Evolutionary conservation across 23 tunicate genomes (phyloP).

Genomic region (Oikopleura albicans): DNA sequence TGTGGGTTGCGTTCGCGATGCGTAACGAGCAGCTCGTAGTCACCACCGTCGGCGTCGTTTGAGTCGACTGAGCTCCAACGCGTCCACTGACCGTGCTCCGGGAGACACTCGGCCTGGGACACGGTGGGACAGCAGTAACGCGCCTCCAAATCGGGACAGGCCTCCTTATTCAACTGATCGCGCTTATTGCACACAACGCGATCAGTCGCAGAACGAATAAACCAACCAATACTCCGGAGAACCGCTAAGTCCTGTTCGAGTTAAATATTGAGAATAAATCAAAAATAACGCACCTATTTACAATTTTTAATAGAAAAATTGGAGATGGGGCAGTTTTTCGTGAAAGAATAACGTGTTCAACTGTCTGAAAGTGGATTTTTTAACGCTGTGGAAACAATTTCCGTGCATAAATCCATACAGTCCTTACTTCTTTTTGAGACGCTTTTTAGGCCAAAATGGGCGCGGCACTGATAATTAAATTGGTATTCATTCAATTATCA

Average conservation of each 20-base stretch:
- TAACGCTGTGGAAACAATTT: no score
- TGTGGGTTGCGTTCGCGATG: conserved; percentile 39
- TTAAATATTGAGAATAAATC: no score
- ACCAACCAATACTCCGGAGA: neutral
- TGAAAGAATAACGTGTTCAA: no score
- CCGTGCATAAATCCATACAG: no score
- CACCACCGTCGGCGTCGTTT: neutral
- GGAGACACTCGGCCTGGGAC: neutral
- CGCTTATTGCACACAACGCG: neutral
- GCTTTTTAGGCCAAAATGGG: no score
- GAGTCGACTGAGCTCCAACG: neutral
- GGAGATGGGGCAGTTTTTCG: no score
- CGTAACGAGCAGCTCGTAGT: conserved; percentile 27
- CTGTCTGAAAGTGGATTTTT: no score
- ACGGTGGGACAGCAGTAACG: neutral
- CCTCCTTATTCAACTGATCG: neutral
- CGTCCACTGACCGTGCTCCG: neutral
- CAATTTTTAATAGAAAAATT: no score
- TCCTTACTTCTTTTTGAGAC: no score
- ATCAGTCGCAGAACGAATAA: neutral
- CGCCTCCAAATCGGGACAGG: neutral
- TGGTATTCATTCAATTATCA: no score
- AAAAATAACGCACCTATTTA: no score
- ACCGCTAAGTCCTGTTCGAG: neutral
- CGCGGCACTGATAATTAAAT: no score